These are phyloP conservation scores for Hydropsyche tenuis DNA, from an alignment of 1,140 invertebrate genomes.

Conservation along the genomic window DNA sequence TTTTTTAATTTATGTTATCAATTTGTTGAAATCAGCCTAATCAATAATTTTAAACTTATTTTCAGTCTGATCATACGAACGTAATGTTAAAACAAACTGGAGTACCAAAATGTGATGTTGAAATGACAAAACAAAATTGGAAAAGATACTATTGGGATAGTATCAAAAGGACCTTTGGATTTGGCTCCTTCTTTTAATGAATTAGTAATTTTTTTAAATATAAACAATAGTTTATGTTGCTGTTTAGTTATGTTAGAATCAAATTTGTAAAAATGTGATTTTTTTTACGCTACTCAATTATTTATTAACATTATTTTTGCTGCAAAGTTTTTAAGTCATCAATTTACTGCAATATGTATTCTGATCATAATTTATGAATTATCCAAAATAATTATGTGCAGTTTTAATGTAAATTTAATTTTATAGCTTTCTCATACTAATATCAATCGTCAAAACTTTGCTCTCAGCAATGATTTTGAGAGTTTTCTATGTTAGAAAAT, in stretches of 20 bases:
- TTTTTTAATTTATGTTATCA: neutral
- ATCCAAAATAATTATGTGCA: too few relatives aligned
- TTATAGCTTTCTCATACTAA: too few relatives aligned
- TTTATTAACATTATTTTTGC: too few relatives aligned
- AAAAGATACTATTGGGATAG: slow-evolving; percentile 90
- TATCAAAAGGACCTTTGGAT: slow-evolving; percentile 92
- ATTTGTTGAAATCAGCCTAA: neutral
- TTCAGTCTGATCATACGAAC: slow-evolving; percentile 79
- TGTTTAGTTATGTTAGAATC: neutral
- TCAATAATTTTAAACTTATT: slow-evolving; percentile 29
- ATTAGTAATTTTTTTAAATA: neutral
- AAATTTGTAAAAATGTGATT: too few relatives aligned
- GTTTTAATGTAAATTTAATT: too few relatives aligned
- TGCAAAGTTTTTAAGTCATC: too few relatives aligned
- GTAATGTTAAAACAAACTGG: slow-evolving; percentile 81
- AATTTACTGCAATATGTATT: too few relatives aligned
- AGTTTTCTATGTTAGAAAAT: slow-evolving; percentile 34
- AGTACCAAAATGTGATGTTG: slow-evolving; percentile 79
- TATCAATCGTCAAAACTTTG: neutral
- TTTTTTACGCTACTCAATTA: too few relatives aligned
- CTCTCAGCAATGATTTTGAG: neutral
- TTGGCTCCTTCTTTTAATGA: slow-evolving; percentile 77
- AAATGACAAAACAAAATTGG: slow-evolving; percentile 88
- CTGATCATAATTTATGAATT: too few relatives aligned
- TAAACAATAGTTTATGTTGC: neutral